A percentile compares a stretch with the other conserved stretches of the same genome.
Conservation (phyloP, 2,888 invertebrate species). For the Oxystoma pomonae region DNA sequence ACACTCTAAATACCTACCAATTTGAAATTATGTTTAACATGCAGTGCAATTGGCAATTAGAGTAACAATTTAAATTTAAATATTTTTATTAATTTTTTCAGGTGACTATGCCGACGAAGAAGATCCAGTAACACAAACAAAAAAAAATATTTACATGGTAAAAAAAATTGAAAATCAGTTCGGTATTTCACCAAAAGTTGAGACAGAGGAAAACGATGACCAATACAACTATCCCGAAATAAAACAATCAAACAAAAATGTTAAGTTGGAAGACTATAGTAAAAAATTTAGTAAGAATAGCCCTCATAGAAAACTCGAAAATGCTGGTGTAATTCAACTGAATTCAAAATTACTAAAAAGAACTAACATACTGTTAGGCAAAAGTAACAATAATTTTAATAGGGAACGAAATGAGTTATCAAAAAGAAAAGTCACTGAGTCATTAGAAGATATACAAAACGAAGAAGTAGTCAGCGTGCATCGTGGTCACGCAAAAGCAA, state of each 20-base stretch:
- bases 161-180: conserved; percentile 29
- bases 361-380: too few relatives aligned
- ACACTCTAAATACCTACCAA: too few relatives aligned
- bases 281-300: too few relatives aligned
- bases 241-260: not conserved
- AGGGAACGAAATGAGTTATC: not conserved
- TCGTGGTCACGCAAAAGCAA: not conserved
- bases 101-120: conserved; percentile 33
- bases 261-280: too few relatives aligned
- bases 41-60: too few relatives aligned
- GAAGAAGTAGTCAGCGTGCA: not conserved
- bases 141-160: conserved; percentile 17
- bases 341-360: too few relatives aligned
- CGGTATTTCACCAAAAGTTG: conserved; percentile 19
- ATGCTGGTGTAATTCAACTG: too few relatives aligned
- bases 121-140: conserved; percentile 23
- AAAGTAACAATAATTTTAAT: too few relatives aligned
- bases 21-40: too few relatives aligned
- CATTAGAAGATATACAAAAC: not conserved
- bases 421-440: not conserved
- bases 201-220: conserved; percentile 23
- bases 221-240: conserved; percentile 22
- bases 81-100: too few relatives aligned
- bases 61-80: too few relatives aligned
- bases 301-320: too few relatives aligned